A percentile compares a stretch with the other conserved stretches of the same genome.
Conservation (phyloP, 2,888 invertebrate genomes). For the Empis stercorea region DNA sequence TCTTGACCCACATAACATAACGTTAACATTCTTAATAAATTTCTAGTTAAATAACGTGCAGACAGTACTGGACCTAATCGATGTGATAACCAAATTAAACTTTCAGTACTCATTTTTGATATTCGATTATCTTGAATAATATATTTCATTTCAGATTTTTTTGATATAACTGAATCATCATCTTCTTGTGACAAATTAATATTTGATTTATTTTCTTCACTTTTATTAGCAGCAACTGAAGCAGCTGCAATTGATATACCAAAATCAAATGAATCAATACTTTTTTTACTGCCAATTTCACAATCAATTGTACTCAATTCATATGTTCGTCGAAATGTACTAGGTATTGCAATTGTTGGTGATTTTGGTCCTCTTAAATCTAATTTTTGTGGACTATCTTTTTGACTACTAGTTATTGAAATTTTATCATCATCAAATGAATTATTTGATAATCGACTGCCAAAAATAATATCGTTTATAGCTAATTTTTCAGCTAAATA, state of each 20-base stretch:
- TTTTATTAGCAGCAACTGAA: not conserved
- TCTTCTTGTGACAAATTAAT: not conserved
- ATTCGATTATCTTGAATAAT: slow-evolving; percentile 42
- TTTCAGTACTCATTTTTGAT: slow-evolving; percentile 78
- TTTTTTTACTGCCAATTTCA: slow-evolving; percentile 49
- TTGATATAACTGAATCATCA: slow-evolving; percentile 30
- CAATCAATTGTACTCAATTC: slow-evolving; percentile 47
- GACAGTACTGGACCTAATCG: slow-evolving; percentile 88
- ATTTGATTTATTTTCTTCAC: not conserved
- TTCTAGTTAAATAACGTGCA: slow-evolving; percentile 78
- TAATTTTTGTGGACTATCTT: slow-evolving; percentile 18
- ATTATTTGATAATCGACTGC: slow-evolving; percentile 29
- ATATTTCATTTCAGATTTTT: slow-evolving; percentile 18
- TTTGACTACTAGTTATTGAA: slow-evolving; percentile 25
- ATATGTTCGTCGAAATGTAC: slow-evolving; percentile 29
- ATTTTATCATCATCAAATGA: slow-evolving; percentile 30
- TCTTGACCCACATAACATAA: slow-evolving; percentile 83
- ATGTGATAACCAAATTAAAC: slow-evolving; percentile 83
- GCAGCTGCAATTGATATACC: slow-evolving; percentile 11
- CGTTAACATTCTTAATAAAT: slow-evolving; percentile 85
- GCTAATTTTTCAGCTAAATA: slow-evolving; percentile 39
- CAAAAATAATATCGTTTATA: slow-evolving; percentile 37
- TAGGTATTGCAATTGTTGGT: slow-evolving; percentile 60
- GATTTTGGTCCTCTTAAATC: slow-evolving; percentile 37
- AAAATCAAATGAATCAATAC: slow-evolving; percentile 37